These are phyloP conservation scores for Coronaproctus castanopsis DNA, from an alignment of 2,888 invertebrate genomes.

Conservation along the genomic window DNA sequence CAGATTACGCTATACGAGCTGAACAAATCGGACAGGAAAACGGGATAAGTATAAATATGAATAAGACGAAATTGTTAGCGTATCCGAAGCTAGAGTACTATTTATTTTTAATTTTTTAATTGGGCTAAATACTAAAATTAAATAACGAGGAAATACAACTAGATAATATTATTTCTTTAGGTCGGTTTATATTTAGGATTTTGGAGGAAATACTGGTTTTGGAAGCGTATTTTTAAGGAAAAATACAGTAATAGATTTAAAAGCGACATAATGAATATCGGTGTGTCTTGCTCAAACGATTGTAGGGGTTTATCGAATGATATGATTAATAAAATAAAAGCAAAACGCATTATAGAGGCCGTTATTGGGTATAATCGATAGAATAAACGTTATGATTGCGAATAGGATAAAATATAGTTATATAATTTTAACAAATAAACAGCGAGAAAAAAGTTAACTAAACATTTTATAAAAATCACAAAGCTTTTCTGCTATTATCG, in stretches of 20 bases:
- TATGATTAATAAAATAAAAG: neutral
- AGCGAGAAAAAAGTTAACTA: too few relatives aligned
- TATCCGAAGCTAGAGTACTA: neutral
- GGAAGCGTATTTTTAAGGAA: neutral
- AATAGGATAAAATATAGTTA: too few relatives aligned
- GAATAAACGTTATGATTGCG: neutral
- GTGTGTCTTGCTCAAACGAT: neutral
- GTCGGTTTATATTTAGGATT: neutral
- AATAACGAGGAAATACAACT: neutral
- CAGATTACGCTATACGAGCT: neutral
- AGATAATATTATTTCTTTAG: neutral
- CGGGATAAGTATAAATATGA: neutral
- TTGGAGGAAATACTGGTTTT: neutral
- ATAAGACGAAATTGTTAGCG: neutral
- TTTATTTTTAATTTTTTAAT: too few relatives aligned
- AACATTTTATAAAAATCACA: too few relatives aligned
- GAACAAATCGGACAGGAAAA: neutral
- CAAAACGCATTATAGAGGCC: neutral
- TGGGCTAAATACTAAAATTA: neutral
- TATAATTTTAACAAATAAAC: too few relatives aligned
- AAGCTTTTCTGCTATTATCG: too few relatives aligned
- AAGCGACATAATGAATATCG: neutral
- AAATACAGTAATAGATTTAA: neutral
- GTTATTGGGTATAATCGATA: neutral
- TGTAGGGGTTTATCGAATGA: neutral